phyloP scores from a whole-genome alignment of 2,888 invertebrate genomes.

The Ormyrus labotus region DNA sequence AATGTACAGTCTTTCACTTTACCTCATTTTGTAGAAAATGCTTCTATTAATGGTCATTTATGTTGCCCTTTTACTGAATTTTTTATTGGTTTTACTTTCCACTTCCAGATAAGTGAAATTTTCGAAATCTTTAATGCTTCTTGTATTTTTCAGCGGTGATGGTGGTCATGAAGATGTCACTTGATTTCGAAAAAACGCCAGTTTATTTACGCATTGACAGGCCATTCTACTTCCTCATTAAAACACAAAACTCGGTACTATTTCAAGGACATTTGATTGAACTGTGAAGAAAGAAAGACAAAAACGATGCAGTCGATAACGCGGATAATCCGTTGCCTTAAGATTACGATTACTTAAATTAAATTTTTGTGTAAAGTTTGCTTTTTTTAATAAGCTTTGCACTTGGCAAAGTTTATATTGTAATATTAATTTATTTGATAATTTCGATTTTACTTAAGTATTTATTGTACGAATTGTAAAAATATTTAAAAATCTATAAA shows the following conservation, averaged over 20 bases:
- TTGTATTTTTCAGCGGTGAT: constrained; percentile 10
- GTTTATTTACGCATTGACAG: constrained; percentile 33
- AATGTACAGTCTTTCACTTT: no score
- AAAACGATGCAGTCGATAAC: no score
- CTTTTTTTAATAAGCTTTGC: background rate
- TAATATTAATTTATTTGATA: background rate
- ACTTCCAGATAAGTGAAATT: no score
- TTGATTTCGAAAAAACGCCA: background rate
- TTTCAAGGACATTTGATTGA: constrained; percentile 41
- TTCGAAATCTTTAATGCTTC: no score
- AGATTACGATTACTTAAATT: no score
- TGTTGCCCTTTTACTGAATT: background rate
- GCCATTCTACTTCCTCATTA: constrained; percentile 50
- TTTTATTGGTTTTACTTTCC: background rate
- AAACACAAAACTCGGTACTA: constrained; percentile 2
- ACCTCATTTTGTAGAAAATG: no score
- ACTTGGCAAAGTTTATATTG: background rate
- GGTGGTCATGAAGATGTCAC: constrained; percentile 32
- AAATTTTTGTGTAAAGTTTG: no score
- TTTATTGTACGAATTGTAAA: background rate
- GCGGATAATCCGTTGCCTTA: no score
- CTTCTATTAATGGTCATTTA: background rate
- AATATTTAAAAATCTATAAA: background rate
- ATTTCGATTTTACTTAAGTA: background rate
- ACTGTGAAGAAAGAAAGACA: background rate